Evolutionary conservation across 2,113 vertebrate species (phyloP).

Genomic region (Heloderma charlesbogerti): DNA sequence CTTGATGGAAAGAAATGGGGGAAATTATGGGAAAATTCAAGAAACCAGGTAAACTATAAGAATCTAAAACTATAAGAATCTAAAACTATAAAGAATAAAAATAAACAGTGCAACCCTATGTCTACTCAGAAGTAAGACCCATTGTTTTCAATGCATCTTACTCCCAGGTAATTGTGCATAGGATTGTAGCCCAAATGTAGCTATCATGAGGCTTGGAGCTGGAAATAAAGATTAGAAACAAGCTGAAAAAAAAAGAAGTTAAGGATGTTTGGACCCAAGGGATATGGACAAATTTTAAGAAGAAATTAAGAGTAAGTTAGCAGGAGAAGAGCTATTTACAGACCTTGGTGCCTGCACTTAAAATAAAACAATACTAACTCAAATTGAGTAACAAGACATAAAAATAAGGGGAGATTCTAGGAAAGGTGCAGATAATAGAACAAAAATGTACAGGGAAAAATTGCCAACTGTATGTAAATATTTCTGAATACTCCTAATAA

Average conservation of each 20-base stretch:
- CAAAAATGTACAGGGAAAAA: neutral
- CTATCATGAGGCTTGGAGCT: slow-evolving; percentile 27
- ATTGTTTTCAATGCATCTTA: too few relatives aligned
- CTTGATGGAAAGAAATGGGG: slow-evolving; percentile 25
- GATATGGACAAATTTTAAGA: neutral
- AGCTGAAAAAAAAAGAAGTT: neutral
- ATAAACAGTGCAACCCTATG: neutral
- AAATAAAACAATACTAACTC: neutral
- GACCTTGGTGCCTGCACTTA: neutral
- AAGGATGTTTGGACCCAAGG: neutral
- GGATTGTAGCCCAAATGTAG: slow-evolving; percentile 24
- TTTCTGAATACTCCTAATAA: neutral
- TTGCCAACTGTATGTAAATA: neutral
- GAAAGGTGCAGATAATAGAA: neutral
- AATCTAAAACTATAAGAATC: slow-evolving; percentile 43
- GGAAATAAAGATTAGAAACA: neutral
- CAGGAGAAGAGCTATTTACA: neutral
- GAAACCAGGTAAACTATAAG: slow-evolving; percentile 51
- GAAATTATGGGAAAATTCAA: slow-evolving; percentile 34
- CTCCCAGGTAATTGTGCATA: too few relatives aligned
- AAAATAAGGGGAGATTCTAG: neutral
- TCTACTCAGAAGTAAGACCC: too few relatives aligned
- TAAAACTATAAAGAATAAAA: slow-evolving; percentile 32
- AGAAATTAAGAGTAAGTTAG: neutral
- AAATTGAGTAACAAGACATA: neutral